Conservation (phyloP, 2,888 invertebrate genomes). For the Zygogramma bicolorata region DNA sequence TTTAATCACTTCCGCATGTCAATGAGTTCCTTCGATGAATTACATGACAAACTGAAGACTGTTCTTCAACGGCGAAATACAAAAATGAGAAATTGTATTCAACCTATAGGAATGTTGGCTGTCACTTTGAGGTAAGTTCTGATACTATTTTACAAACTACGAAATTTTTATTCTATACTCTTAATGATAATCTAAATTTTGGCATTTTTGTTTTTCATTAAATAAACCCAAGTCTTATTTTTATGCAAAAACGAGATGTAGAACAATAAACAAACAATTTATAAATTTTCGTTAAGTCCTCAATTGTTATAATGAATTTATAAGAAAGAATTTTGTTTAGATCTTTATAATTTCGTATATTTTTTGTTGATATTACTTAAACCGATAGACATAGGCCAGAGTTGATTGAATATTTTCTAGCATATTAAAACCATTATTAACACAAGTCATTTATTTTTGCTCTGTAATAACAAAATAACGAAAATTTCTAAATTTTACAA, state of each 20-base stretch:
- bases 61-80: constrained; percentile 22
- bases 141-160: constrained; percentile 12
- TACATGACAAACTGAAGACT: constrained; percentile 1
- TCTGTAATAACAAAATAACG: constrained; percentile 20
- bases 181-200: constrained; percentile 14
- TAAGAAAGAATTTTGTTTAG: constrained; percentile 15
- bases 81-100: constrained; percentile 27
- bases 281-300: constrained; percentile 17
- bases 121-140: constrained; percentile 32
- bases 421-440: constrained; percentile 20
- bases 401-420: constrained; percentile 9
- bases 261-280: constrained; percentile 21
- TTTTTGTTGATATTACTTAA: constrained; percentile 14
- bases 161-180: constrained; percentile 19
- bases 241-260: constrained; percentile 15
- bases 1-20: constrained; percentile 29
- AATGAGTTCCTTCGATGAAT: constrained; percentile 8
- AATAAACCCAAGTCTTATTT: constrained; percentile 22
- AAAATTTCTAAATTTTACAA: constrained; percentile 22
- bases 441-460: constrained; percentile 23
- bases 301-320: constrained; percentile 23
- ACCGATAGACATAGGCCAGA: constrained; percentile 13
- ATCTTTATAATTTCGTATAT: constrained; percentile 12
- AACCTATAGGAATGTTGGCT: constrained; percentile 25
- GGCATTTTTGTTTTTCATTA: constrained; percentile 24